These are phyloP conservation scores for Drosophila greeni DNA, from an alignment of 2,888 invertebrate genomes.

Conservation along the genomic window DNA sequence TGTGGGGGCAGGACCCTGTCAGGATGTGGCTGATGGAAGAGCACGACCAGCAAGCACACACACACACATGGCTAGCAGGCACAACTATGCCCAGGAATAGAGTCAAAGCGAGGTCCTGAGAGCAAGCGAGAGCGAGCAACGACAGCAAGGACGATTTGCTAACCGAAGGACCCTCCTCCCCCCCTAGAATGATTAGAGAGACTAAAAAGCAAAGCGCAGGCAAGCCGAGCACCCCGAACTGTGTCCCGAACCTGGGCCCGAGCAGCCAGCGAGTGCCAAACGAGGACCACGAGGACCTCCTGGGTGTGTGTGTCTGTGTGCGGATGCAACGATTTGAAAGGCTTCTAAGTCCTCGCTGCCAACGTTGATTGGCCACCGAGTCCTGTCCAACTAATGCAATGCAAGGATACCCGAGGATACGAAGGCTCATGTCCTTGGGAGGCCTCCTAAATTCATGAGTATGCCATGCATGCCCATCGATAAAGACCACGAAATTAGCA, in stretches of 20 bases:
- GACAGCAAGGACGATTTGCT: conserved; percentile 61
- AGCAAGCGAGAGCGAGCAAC: conserved; percentile 37
- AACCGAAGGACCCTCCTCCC: conserved; percentile 58
- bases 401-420: not conserved
- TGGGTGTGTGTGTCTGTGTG: conserved; percentile 14
- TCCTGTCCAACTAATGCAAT: conserved; percentile 20
- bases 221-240: conserved; percentile 43
- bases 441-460: conserved; percentile 34
- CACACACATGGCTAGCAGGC: conserved; percentile 11
- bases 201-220: conserved; percentile 40
- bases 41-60: conserved; percentile 29
- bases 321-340: conserved; percentile 67
- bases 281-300: conserved; percentile 38
- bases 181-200: conserved; percentile 34
- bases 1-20: not conserved
- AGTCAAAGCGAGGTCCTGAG: conserved; percentile 26
- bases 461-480: conserved; percentile 54
- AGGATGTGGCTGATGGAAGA: conserved; percentile 24
- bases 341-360: conserved; percentile 63
- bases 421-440: not conserved
- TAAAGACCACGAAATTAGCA: conserved; percentile 53
- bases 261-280: conserved; percentile 10
- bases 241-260: conserved; percentile 16
- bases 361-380: conserved; percentile 60
- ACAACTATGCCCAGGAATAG: conserved; percentile 33